These are phyloP conservation scores for Brachyalestes nurse DNA, from an alignment of 2,797 vertebrate species.

Conservation along the genomic window DNA sequence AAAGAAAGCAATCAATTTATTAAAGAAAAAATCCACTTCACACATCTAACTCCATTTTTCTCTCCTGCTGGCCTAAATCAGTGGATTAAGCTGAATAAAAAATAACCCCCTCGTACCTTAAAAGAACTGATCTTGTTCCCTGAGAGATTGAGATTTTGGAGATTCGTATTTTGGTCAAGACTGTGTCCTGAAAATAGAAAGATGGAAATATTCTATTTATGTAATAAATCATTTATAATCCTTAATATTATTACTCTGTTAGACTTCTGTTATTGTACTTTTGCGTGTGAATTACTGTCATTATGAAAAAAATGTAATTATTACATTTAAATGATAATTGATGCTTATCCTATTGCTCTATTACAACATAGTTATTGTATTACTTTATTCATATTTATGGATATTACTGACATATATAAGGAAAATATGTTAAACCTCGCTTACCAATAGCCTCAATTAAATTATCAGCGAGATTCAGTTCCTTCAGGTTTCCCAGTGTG, in stretches of 20 bases:
- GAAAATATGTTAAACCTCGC: conserved; percentile 41
- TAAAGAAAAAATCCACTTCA: too few species aligned
- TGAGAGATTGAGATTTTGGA: conserved; percentile 88
- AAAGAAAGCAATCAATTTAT: too few species aligned
- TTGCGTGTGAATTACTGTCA: not conserved
- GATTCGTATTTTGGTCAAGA: conserved; percentile 81
- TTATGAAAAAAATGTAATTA: not conserved
- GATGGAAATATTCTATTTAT: conserved; percentile 15
- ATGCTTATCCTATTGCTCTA: too few species aligned
- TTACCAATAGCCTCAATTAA: conserved; percentile 81
- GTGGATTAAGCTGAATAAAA: not conserved
- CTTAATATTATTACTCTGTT: not conserved
- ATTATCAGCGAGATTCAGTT: conserved; percentile 88
- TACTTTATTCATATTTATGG: too few species aligned
- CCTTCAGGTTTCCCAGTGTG: conserved; percentile 79
- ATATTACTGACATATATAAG: too few species aligned
- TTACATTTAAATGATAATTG: too few species aligned
- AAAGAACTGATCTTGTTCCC: conserved; percentile 89
- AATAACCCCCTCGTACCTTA: conserved; percentile 72
- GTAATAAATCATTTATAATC: too few species aligned
- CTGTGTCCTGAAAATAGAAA: conserved; percentile 66
- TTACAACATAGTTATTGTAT: too few species aligned
- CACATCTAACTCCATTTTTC: not conserved
- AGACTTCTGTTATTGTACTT: too few species aligned
- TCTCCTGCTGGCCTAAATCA: not conserved